Evolutionary conservation across 1,140 invertebrate genomes (phyloP).

Genomic region (Scaptomyza pallida): DNA sequence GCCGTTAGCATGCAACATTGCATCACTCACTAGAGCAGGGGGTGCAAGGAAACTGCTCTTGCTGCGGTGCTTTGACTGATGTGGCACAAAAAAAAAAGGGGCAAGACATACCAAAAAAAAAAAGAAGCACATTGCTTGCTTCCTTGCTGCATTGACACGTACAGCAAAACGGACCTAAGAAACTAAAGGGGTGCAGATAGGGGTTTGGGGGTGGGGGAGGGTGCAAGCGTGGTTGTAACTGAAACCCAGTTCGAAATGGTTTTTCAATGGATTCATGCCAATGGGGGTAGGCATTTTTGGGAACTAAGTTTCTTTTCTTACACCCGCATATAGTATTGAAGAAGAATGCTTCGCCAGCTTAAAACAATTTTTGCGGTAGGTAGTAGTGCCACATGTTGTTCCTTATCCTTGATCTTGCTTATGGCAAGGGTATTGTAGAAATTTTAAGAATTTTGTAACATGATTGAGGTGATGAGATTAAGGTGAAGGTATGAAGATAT

Average conservation of each 20-base stretch:
- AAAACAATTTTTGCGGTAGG: slow-evolving; percentile 60
- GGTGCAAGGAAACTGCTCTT: slow-evolving; percentile 49
- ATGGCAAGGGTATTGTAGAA: neutral
- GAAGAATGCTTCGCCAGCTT: slow-evolving; percentile 52
- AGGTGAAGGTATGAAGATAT: too few species aligned
- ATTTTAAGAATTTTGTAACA: neutral
- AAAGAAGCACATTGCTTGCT: neutral
- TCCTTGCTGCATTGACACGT: slow-evolving; percentile 65
- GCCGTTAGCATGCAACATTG: slow-evolving; percentile 34
- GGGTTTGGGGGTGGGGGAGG: neutral
- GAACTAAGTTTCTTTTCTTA: neutral
- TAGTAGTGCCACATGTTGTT: slow-evolving; percentile 21
- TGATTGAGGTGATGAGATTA: neutral
- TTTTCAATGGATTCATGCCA: slow-evolving; percentile 66
- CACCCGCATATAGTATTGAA: slow-evolving; percentile 41
- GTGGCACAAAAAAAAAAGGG: slow-evolving; percentile 56
- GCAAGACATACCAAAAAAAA: slow-evolving; percentile 47
- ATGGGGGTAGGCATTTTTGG: slow-evolving; percentile 2
- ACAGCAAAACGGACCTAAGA: slow-evolving; percentile 43
- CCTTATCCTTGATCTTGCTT: neutral
- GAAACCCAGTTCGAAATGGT: slow-evolving; percentile 57
- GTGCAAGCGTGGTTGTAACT: neutral
- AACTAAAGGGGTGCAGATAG: too few species aligned
- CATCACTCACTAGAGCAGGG: slow-evolving; percentile 8
- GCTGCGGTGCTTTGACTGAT: slow-evolving; percentile 75